Evolutionary conservation across 1,140 invertebrate species (phyloP), one percentile per base, ranked within the genome.

Genomic region (Eriosoma lanigerum): DNA sequence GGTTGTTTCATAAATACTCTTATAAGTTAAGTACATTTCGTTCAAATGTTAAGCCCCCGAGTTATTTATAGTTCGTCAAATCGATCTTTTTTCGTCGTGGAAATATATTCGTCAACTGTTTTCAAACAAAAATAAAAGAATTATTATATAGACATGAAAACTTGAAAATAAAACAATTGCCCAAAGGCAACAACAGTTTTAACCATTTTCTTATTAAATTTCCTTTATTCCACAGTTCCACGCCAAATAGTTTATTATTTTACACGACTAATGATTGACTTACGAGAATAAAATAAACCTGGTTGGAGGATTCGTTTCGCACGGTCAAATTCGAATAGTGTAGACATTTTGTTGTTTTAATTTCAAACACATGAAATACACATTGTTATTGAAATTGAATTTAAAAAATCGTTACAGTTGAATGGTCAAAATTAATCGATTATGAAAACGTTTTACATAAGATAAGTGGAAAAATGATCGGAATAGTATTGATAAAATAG

Each of bases 211-310:
- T 62, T 62, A 29, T 62, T 62, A 62, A 19, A 62, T 62, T 62
- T 62, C 19, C 29, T 62, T 19, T 19, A n/a, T 62, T 62, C 29
- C 60, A 62, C 60, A n/a, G 29, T 62, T 19, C 32, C 32, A 32
- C 60, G 32, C 26, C 15, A 29, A 10, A 29, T 32, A 29, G 60
- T 32, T 19, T 32, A 26, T n/a, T 32, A 62, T 62, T 62, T 38
- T 62, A 62, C 29, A 32, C 60, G 58, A 26, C 58, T 60, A 60
- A 60, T 60, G 58, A 60, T 60, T 24, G 26, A 29, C 58, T 29
- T 26, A 29, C 58, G 56, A 21, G 21, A 8, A 0, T 4, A 12
- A 26, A 21, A 60, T 17, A 60, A 60, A 24, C 58, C 58, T 26
- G 5, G 56, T 24, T 26, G 5, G 56, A 17, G 58, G 58, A 24